Percentiles rank a stretch among this genome's conserved stretches.
Evolutionary conservation across 2,113 vertebrate genomes (phyloP).

Genomic region (Pelecanoides urinatrix): DNA sequence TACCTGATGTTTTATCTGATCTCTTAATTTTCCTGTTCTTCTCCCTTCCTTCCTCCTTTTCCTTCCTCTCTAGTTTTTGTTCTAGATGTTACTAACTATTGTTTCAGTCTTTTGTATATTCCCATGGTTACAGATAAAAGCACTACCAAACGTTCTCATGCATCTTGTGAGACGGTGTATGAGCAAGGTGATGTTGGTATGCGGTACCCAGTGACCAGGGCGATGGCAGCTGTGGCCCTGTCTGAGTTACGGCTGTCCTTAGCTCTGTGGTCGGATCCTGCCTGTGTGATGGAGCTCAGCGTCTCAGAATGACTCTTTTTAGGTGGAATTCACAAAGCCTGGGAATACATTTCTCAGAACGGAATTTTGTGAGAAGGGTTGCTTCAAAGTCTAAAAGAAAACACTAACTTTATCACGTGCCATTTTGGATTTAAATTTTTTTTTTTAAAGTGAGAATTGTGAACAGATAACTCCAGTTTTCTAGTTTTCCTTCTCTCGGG

Average conservation of each 20-base stretch:
- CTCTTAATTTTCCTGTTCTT: not conserved
- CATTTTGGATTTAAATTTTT: not conserved
- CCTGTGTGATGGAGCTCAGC: not conserved
- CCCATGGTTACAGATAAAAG: not conserved
- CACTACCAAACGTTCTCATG: accelerated
- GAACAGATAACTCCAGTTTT: not conserved
- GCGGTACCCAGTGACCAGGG: not conserved
- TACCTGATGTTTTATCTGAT: not conserved
- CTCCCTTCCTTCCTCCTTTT: not conserved
- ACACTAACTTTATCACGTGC: accelerated
- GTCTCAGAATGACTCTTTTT: accelerated
- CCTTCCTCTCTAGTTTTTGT: not conserved
- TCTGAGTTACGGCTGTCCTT: not conserved
- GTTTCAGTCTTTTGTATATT: not conserved
- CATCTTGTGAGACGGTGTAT: not conserved
- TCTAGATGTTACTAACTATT: not conserved
- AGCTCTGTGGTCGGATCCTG: not conserved
- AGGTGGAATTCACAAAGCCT: not conserved
- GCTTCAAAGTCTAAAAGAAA: not conserved
- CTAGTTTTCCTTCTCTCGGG: not conserved
- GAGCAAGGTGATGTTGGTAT: not conserved
- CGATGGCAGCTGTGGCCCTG: not conserved
- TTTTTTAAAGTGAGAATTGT: not conserved
- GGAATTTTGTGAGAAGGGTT: not conserved
- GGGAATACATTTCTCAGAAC: not conserved